Base-by-base conservation (phyloP, 2,888 invertebrate species). In the Glyphotaelius pellucidus region DNA sequence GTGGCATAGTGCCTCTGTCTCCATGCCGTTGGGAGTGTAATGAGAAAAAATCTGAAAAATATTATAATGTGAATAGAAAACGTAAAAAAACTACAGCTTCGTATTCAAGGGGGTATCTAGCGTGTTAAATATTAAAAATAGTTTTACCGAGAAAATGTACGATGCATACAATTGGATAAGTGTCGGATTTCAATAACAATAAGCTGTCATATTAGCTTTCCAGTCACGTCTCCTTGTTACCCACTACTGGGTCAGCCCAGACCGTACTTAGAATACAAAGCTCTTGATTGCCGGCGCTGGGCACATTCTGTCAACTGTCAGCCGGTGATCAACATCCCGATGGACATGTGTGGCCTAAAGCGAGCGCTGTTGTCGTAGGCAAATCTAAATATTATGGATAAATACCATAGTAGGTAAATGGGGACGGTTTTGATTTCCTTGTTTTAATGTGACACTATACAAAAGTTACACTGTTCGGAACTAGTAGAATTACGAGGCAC, bases 201-300 rank as follows among this genome's bases (percentile, higher is more conserved):
- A 15, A 25, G 31, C 81, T 31, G 32, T 81, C 31, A 15, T 32
- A 31, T 81, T 81, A 81, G 31, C 32, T 32, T 14, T 32, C 81
- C 5, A 31, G 32, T 81, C 81, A 81, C 81, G 81, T 32, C 14
- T 81, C 4, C 81, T 81, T 81, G 32, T 81, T 81, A 81, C 19
- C 32, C 81, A 32, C 81, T 81, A 81, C 81, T 81, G 81, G 81
- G 81, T 81, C 81, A 81, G 31, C 32, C 19, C 31, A 19, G 31
- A 19, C 30, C 32, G 19, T 81, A 31, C 81, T 15, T 81, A 12
- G 81, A 81, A 81, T 81, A 81, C 81, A 32, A 81, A 81, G 81
- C 81, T 81, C 81, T 25, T 11, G 25, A 67, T 67, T 67, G 67
- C 25, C 67, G 67, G 67, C 67, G 67, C 25, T 67, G 67, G 67